Base-by-base conservation (phyloP, 2,888 invertebrate genomes). In the Mechanitis messenoides region DNA sequence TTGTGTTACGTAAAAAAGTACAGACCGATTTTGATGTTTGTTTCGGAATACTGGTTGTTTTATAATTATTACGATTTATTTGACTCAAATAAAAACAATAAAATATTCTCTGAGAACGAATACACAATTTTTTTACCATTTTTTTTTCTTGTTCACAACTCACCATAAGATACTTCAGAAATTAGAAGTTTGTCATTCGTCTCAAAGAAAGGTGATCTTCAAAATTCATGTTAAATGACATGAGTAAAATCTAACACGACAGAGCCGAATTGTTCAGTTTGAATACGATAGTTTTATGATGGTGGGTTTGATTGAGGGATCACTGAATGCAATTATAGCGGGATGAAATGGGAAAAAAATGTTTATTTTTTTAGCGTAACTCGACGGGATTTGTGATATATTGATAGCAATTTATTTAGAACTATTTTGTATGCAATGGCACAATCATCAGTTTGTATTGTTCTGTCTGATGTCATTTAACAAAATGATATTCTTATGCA, bases 281-380 rank as follows among this genome's bases (percentile, higher is more conserved):
- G 62, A 66, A 64, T 60, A 62, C 60, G 63, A 65, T 59, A 60
- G 61, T 55, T 59, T 58, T 60, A 54, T 61, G 59, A 68, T 68
- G 63, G 65, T 66, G 60, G 65, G 65, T 64, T 69, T 65, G 68
- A 69, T 69, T 63, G 61, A 65, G 64, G 68, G 68, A 64, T 64
- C 61, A 64, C 63, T 62, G 62, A 53, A 59, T 66, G 62, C 68
- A 66, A 65, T 68, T 62, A 59, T 62, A 66, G 56, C 61, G 67
- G 56, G 56, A 67, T 61, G 60, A 57, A 62, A 66, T 60, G 47
- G 58, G 60, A 56, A 69, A 65, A 67, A 63, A 64, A 66, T 64
- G 64, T 67, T 68, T 68, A 68, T 68, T 64, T 64, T 20, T 65
- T 50, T 60, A 65, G 63, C 57, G 63, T 55, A 61, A 64, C 65